Evolutionary conservation across 2,113 vertebrate species (phyloP).

Genomic region (Marcusenius ussheri): DNA sequence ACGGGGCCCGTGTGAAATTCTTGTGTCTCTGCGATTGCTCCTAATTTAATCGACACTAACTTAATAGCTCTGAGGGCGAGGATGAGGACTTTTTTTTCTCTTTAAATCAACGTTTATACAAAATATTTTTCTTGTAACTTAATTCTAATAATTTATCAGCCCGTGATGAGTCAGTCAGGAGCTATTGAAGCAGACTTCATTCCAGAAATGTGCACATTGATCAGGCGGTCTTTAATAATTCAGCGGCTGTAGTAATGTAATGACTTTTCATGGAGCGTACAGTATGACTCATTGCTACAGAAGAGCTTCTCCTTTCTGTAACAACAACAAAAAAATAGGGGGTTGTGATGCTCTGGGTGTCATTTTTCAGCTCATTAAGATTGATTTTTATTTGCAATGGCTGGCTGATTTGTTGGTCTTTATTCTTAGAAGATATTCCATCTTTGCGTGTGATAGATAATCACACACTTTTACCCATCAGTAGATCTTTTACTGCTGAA

Average conservation of each 20-base stretch:
- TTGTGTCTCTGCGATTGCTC: neutral
- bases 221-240: slow-evolving; percentile 13
- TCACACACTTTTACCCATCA: neutral
- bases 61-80: neutral
- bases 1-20: neutral
- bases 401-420: slow-evolving; percentile 12
- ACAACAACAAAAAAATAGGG: neutral
- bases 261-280: neutral
- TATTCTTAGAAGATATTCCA: neutral
- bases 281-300: slow-evolving; percentile 6
- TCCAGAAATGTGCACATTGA: slow-evolving; percentile 1
- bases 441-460: neutral
- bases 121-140: slow-evolving; percentile 5
- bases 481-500: neutral
- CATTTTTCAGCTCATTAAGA: slow-evolving; percentile 8
- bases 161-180: neutral
- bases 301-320: slow-evolving; percentile 6
- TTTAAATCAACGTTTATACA: neutral
- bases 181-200: slow-evolving; percentile 7
- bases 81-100: neutral
- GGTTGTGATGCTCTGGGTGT: neutral
- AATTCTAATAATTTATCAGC: neutral
- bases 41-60: neutral
- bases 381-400: neutral
- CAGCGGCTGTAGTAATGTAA: slow-evolving; percentile 10